Evolutionary conservation across 2,797 vertebrate species (phyloP).

Genomic region (Tokudaia tokunoshimensis): DNA sequence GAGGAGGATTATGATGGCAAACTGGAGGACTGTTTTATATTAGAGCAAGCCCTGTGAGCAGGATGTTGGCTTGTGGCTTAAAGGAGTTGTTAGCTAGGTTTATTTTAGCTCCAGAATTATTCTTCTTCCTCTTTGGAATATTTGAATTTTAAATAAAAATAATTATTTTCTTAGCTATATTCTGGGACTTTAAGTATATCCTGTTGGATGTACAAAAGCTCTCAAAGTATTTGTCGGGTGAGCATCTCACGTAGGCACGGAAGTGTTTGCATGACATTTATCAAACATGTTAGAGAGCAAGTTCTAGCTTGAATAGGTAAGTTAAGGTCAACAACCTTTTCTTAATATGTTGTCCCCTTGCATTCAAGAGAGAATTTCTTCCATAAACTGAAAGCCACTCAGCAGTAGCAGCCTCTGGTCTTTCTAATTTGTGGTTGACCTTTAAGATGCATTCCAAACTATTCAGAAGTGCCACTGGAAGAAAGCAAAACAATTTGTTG

Average conservation of each 20-base stretch:
- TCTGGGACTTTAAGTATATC: conserved; percentile 9
- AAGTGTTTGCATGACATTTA: neutral
- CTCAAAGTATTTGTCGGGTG: neutral
- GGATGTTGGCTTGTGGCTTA: conserved; percentile 6
- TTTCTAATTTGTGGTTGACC: neutral
- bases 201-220: neutral
- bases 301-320: neutral
- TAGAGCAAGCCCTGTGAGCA: neutral
- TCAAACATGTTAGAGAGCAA: neutral
- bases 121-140: neutral
- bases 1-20: neutral
- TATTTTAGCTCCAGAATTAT: conserved; percentile 55
- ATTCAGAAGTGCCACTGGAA: neutral
- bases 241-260: neutral
- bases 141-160: conserved; percentile 58
- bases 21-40: neutral
- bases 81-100: conserved; percentile 45
- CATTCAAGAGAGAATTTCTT: neutral
- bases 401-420: neutral
- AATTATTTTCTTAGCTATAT: conserved; percentile 1
- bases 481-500: neutral
- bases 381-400: conserved; percentile 12
- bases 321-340: rapidly evolving
- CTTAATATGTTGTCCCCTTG: neutral
- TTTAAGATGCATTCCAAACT: neutral